Evolutionary conservation across 2,888 invertebrate species (phyloP).

Genomic region (Amphipyra berbera): DNA sequence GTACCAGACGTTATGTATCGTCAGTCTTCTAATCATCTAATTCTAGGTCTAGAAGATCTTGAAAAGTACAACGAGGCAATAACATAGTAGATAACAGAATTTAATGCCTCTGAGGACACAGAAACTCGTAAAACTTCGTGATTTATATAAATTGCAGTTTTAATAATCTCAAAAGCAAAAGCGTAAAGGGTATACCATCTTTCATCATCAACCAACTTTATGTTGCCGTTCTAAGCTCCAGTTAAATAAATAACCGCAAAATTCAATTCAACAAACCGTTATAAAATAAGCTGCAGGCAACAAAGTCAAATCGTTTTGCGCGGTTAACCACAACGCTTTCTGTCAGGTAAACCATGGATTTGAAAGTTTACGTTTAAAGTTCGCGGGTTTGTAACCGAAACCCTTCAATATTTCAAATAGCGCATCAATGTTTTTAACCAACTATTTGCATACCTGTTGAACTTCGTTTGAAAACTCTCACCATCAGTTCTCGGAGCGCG

Average conservation of each 20-base stretch:
- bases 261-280: slow-evolving; percentile 89
- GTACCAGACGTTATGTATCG: too few species aligned
- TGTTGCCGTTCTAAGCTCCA: slow-evolving; percentile 73
- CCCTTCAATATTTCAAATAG: slow-evolving; percentile 77
- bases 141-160: slow-evolving; percentile 46
- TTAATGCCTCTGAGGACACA: slow-evolving; percentile 3
- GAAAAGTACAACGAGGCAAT: background rate
- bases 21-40: too few species aligned
- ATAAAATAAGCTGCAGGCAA: slow-evolving; percentile 87
- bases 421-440: slow-evolving; percentile 66
- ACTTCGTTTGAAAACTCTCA: slow-evolving; percentile 60
- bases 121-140: slow-evolving; percentile 31
- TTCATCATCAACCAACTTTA: slow-evolving; percentile 63
- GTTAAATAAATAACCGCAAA: slow-evolving; percentile 89
- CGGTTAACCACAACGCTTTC: slow-evolving; percentile 86
- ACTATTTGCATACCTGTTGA: slow-evolving; percentile 80
- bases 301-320: slow-evolving; percentile 88
- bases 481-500: slow-evolving; percentile 56
- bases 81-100: slow-evolving; percentile 9
- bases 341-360: slow-evolving; percentile 85
- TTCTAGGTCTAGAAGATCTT: slow-evolving; percentile 8
- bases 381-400: slow-evolving; percentile 75
- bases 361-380: slow-evolving; percentile 82
- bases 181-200: slow-evolving; percentile 47
- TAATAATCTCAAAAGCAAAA: slow-evolving; percentile 44